Evolutionary conservation across 2,113 vertebrate genomes (phyloP).

Genomic region (Steatornis caripensis): DNA sequence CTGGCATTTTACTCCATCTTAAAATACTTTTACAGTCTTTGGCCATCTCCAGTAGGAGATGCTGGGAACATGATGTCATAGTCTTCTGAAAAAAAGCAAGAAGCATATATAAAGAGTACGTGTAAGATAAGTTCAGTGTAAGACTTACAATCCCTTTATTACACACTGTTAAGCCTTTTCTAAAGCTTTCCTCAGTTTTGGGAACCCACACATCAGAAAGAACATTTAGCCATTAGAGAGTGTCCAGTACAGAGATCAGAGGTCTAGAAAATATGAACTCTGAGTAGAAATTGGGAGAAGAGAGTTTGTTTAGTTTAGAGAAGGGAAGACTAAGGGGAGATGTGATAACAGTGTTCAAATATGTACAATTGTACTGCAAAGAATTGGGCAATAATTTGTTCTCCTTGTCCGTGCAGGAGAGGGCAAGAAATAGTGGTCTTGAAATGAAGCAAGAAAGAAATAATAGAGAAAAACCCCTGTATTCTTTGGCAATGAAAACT

Average conservation of each 20-base stretch:
- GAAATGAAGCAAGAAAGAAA: background rate
- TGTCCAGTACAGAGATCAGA: background rate
- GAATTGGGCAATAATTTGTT: background rate
- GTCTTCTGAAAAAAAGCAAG: background rate
- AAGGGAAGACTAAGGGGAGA: background rate
- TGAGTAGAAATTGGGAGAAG: background rate
- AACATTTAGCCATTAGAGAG: background rate
- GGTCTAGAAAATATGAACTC: slow-evolving; percentile 15
- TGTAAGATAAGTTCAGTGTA: background rate
- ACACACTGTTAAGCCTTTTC: background rate
- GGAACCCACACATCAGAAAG: background rate
- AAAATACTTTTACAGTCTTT: slow-evolving; percentile 46
- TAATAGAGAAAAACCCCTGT: background rate
- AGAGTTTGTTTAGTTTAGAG: slow-evolving; percentile 50
- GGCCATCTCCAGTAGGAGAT: background rate
- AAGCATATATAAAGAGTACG: background rate
- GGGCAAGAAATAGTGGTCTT: background rate
- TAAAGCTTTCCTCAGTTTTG: background rate
- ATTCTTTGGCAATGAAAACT: background rate
- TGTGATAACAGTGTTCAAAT: slow-evolving; percentile 22
- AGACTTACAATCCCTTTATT: background rate
- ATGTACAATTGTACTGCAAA: background rate
- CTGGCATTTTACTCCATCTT: slow-evolving; percentile 26
- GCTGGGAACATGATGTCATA: slow-evolving; percentile 42
- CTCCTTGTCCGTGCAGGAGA: background rate